Conservation (phyloP, 2,888 invertebrate genomes). For the Cosmopolites sordidus region DNA sequence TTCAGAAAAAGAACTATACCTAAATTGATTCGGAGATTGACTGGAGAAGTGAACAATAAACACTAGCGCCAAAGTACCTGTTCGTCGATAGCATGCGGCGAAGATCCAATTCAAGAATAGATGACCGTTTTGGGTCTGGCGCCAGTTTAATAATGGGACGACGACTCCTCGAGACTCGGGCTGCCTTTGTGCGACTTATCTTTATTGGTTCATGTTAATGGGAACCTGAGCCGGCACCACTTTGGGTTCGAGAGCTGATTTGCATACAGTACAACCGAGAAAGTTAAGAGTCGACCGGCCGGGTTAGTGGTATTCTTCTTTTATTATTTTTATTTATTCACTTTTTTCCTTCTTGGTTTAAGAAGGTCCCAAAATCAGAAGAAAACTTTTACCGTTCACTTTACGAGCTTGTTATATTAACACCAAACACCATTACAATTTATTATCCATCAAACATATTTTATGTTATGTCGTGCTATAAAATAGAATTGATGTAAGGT, state of each 20-base stretch:
- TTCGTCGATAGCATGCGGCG: conserved; percentile 30
- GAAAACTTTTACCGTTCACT: no score
- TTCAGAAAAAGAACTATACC: conserved; percentile 14
- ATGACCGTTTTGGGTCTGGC: conserved; percentile 32
- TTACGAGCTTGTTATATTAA: no score
- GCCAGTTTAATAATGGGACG: conserved; percentile 33
- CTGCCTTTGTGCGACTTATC: conserved; percentile 27
- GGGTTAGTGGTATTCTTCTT: not conserved
- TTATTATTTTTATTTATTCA: no score
- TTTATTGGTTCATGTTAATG: conserved; percentile 27
- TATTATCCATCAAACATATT: no score
- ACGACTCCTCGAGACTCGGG: conserved; percentile 15
- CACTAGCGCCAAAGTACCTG: conserved; percentile 25
- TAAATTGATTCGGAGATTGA: conserved; percentile 19
- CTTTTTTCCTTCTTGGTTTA: no score
- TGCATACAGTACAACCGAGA: not conserved
- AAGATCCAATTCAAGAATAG: conserved; percentile 33
- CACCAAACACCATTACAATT: no score
- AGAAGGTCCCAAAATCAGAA: no score
- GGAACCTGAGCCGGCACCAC: conserved; percentile 15
- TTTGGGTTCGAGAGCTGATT: not conserved
- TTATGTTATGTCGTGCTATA: no score
- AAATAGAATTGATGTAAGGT: no score
- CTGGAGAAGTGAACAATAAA: conserved; percentile 25
- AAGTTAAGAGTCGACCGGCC: not conserved